Evolutionary conservation across 37 sponge, comb jelly and placozoan species (phyloP).

Genomic region (Aplysina aerophoba): DNA sequence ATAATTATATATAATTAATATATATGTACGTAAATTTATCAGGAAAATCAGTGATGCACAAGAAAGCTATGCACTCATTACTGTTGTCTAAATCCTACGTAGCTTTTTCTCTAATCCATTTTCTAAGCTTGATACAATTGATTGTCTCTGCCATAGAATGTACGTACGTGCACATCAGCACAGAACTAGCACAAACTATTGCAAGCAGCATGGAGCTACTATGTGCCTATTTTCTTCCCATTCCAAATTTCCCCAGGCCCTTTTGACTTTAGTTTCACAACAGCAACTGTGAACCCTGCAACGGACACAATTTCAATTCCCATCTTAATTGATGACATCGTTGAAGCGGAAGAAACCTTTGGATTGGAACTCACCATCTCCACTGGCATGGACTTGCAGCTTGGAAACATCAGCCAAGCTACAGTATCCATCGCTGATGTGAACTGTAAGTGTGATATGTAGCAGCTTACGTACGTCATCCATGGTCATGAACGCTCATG

Average conservation of each 20-base stretch:
- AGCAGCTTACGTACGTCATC: too few species aligned
- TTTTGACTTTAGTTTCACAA: neutral
- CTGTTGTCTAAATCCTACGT: too few species aligned
- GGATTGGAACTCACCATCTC: neutral
- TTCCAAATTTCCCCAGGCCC: neutral
- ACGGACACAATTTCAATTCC: neutral
- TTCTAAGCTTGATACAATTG: too few species aligned
- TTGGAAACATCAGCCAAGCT: neutral
- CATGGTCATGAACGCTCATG: too few species aligned
- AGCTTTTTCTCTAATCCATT: too few species aligned
- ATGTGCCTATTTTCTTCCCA: neutral
- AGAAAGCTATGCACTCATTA: too few species aligned
- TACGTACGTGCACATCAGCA: neutral
- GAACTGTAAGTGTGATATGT: neutral
- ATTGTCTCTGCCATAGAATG: too few species aligned
- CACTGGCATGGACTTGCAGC: neutral
- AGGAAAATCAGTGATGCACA: too few species aligned
- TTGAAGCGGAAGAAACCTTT: conserved; percentile 4
- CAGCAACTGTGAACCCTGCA: neutral
- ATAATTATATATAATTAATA: too few species aligned
- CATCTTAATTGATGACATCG: neutral
- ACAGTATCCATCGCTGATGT: conserved; percentile 4
- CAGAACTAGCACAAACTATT: neutral
- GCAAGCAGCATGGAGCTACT: neutral
- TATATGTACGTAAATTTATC: too few species aligned